Evolutionary conservation across 2,797 vertebrate genomes (phyloP).

Genomic region (Pristis pectinata): DNA sequence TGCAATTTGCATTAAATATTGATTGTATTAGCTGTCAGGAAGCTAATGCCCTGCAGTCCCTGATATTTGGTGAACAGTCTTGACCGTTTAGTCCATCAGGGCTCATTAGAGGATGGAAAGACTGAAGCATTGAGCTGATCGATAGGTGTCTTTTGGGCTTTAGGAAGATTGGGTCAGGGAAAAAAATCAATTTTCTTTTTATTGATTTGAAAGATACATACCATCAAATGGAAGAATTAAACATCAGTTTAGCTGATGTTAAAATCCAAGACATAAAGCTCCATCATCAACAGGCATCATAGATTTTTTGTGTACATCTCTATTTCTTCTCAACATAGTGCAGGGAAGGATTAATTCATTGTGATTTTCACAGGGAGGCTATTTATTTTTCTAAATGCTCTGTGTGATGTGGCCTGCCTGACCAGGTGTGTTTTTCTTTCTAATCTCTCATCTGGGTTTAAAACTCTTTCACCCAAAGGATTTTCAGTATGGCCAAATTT

Average conservation of each 20-base stretch:
- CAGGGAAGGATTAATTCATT: not conserved
- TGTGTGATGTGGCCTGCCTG: not conserved
- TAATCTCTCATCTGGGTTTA: not conserved
- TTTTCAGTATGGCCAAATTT: not conserved
- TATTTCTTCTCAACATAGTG: not conserved
- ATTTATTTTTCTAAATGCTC: not conserved
- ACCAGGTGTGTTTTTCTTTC: not conserved
- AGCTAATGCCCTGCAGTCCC: slow-evolving; percentile 28
- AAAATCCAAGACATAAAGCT: not conserved
- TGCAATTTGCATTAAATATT: slow-evolving; percentile 38
- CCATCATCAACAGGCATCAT: not conserved
- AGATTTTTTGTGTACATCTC: slow-evolving; percentile 6
- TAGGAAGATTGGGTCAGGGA: slow-evolving; percentile 31
- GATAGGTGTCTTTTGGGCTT: slow-evolving; percentile 37
- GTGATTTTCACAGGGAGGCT: not conserved
- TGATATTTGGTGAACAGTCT: slow-evolving; percentile 33
- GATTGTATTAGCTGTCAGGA: slow-evolving; percentile 37
- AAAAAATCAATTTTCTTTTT: slow-evolving; percentile 27
- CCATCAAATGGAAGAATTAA: slow-evolving; percentile 31
- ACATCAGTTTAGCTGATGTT: slow-evolving; percentile 1
- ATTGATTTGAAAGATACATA: slow-evolving; percentile 34
- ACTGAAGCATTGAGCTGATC: slow-evolving; percentile 30
- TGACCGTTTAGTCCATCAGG: slow-evolving; percentile 38
- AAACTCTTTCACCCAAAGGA: not conserved
- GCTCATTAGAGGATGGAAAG: slow-evolving; percentile 37